These are phyloP conservation scores for Xanthorhoe designata DNA, from an alignment of 2,888 invertebrate genomes.

Conservation along the genomic window DNA sequence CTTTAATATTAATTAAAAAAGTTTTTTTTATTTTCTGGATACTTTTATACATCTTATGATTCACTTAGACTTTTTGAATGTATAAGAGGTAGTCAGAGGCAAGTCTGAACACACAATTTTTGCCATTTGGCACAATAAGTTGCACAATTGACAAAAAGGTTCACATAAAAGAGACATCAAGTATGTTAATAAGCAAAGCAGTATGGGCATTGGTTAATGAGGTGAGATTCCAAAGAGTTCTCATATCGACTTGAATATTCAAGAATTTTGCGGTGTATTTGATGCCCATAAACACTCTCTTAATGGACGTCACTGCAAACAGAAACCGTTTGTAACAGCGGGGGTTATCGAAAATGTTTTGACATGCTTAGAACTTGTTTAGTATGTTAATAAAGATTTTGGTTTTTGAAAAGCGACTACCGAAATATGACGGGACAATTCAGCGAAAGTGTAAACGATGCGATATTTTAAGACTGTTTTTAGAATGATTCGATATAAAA, in stretches of 20 bases:
- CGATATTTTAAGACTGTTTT: background rate
- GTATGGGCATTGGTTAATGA: slow-evolving; percentile 9
- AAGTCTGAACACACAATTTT: no score
- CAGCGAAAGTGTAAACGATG: background rate
- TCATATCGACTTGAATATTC: slow-evolving; percentile 10
- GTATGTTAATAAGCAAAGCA: slow-evolving; percentile 5
- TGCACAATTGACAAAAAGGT: slow-evolving; percentile 1
- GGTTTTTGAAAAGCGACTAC: background rate
- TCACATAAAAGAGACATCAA: slow-evolving; percentile 1
- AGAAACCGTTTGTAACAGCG: slow-evolving; percentile 11
- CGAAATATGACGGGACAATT: background rate
- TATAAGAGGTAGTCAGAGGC: no score
- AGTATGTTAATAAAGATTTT: slow-evolving; percentile 16
- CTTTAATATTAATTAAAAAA: no score
- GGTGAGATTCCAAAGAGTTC: slow-evolving; percentile 13
- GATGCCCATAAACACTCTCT: slow-evolving; percentile 7
- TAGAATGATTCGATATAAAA: background rate
- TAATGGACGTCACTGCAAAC: background rate
- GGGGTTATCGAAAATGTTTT: slow-evolving; percentile 16
- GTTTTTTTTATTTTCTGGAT: no score
- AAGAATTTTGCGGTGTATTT: slow-evolving; percentile 11
- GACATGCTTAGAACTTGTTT: slow-evolving; percentile 16
- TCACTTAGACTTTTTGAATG: no score
- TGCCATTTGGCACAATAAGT: background rate
- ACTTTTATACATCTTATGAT: no score